Conservation (phyloP, 2,797 vertebrate genomes). For the Sebastes iracundus region DNA sequence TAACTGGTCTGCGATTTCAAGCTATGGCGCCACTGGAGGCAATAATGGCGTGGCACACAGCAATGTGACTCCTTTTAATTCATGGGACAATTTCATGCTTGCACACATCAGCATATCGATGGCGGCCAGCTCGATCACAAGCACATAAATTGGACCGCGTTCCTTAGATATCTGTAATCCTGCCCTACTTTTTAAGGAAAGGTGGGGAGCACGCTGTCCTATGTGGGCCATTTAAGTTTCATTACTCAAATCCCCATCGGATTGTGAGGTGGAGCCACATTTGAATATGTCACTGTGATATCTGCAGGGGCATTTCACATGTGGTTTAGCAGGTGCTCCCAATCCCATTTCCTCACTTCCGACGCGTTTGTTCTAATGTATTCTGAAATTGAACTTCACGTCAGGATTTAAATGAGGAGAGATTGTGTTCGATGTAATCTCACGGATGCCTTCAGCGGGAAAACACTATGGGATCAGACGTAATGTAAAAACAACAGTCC, state of each 20-base stretch:
- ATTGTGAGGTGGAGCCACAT: neutral
- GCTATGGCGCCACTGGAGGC: slow-evolving; percentile 57
- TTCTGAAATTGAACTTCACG: slow-evolving; percentile 4
- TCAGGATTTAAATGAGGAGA: slow-evolving; percentile 18
- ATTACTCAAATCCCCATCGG: slow-evolving; percentile 36
- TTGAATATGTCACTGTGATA: slow-evolving; percentile 34
- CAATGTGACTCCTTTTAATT: slow-evolving; percentile 58
- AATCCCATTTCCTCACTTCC: slow-evolving; percentile 4
- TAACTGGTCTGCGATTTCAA: slow-evolving; percentile 48
- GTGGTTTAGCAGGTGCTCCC: slow-evolving; percentile 2
- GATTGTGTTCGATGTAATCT: slow-evolving; percentile 23
- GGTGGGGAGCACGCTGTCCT: slow-evolving; percentile 8
- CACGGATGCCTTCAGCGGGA: neutral
- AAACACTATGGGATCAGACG: neutral
- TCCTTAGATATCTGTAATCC: slow-evolving; percentile 34
- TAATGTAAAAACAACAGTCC: neutral
- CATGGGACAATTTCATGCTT: slow-evolving; percentile 68
- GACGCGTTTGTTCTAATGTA: neutral
- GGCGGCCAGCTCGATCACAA: slow-evolving; percentile 23
- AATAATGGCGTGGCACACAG: slow-evolving; percentile 3
- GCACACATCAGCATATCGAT: slow-evolving; percentile 43
- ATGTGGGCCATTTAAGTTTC: slow-evolving; percentile 32
- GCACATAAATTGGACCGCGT: slow-evolving; percentile 52
- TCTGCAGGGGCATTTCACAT: slow-evolving; percentile 18
- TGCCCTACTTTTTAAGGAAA: slow-evolving; percentile 46